phyloP scores from a whole-genome alignment of 2,113 vertebrate genomes.

The Arizona elegans region DNA sequence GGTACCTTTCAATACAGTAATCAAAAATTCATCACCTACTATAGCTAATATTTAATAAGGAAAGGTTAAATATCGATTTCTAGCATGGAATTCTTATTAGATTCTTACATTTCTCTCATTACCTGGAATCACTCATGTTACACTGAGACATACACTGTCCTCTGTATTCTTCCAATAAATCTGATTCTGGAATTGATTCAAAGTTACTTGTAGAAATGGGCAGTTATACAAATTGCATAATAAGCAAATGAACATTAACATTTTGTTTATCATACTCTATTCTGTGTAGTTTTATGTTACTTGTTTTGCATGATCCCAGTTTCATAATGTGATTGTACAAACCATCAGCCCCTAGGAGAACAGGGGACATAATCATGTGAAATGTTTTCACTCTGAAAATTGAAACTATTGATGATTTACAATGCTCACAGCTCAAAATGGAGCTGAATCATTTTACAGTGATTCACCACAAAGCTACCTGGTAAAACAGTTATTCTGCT shows the following conservation, averaged over 20 bases:
- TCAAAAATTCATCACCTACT: background rate
- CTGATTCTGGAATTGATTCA: background rate
- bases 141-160: background rate
- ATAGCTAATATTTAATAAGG: background rate
- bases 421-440: background rate
- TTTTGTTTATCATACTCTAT: background rate
- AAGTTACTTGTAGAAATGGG: background rate
- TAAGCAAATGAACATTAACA: background rate
- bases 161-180: background rate
- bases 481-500: slow-evolving; percentile 4
- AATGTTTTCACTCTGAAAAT: background rate
- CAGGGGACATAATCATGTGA: background rate
- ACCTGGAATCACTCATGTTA: background rate
- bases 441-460: background rate
- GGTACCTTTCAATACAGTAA: background rate
- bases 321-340: background rate
- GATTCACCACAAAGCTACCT: background rate
- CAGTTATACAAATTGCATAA: background rate
- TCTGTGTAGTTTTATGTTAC: background rate
- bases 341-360: background rate
- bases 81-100: background rate
- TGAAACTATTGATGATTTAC: background rate
- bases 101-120: background rate
- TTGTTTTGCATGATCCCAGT: background rate
- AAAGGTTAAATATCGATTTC: background rate